Evolutionary conservation across 2,797 vertebrate genomes (phyloP).

Genomic region (Notoglanidium macrostoma): DNA sequence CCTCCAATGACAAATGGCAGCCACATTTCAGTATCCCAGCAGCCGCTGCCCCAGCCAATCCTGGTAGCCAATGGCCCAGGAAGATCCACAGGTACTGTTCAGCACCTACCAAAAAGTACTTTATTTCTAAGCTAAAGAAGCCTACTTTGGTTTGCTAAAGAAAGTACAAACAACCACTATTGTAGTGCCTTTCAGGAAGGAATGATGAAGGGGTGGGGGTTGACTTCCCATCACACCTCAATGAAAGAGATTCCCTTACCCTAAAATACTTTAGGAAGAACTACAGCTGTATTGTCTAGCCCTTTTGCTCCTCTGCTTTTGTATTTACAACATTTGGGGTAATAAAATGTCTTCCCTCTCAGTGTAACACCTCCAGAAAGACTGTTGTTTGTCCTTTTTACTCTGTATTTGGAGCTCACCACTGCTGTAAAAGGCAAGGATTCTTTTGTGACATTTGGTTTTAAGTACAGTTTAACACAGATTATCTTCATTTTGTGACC

Average conservation of each 20-base stretch:
- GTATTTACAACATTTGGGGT: constrained; percentile 64
- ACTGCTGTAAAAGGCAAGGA: constrained; percentile 64
- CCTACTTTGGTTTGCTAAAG: not conserved
- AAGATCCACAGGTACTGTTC: constrained; percentile 59
- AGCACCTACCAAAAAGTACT: not conserved
- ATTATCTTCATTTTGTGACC: constrained; percentile 54
- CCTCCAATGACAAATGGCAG: constrained; percentile 66
- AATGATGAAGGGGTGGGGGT: not conserved
- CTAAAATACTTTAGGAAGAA: constrained; percentile 50
- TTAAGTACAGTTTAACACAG: constrained; percentile 68
- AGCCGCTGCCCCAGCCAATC: constrained; percentile 60
- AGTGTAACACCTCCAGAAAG: constrained; percentile 71
- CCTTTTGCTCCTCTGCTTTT: constrained; percentile 62
- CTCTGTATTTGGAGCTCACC: constrained; percentile 46
- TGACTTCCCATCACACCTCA: constrained; percentile 47
- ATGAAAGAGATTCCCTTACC: constrained; percentile 41
- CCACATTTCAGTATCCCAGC: constrained; percentile 61
- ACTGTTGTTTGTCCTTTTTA: constrained; percentile 45
- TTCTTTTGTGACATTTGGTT: constrained; percentile 74
- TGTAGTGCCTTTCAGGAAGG: constrained; percentile 12
- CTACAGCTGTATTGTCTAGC: constrained; percentile 48
- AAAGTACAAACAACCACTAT: constrained; percentile 16
- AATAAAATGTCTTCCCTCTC: constrained; percentile 62
- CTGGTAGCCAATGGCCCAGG: constrained; percentile 60
- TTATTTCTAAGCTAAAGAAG: not conserved